These are phyloP conservation scores for Stratiomys singularior DNA, from an alignment of 2,888 invertebrate species.

Conservation along the genomic window DNA sequence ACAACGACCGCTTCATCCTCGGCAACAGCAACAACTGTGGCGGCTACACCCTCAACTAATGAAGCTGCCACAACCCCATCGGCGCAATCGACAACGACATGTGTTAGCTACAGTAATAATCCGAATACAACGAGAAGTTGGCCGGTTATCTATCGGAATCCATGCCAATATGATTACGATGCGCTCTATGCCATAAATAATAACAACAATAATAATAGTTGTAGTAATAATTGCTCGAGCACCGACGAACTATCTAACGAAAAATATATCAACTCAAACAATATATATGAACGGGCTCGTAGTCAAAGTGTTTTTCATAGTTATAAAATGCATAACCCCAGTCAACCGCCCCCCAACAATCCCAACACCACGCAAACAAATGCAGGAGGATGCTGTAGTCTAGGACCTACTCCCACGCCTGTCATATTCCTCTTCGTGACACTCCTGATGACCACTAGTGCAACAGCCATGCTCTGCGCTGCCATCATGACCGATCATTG, in stretches of 20 bases:
- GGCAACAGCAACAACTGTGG: conserved; percentile 40
- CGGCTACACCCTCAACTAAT: conserved; percentile 28
- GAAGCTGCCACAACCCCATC: conserved; percentile 28
- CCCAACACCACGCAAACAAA: conserved; percentile 59
- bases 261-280: conserved; percentile 48
- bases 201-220: conserved; percentile 54
- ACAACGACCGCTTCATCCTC: not conserved
- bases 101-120: conserved; percentile 62
- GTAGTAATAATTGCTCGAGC: conserved; percentile 51
- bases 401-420: conserved; percentile 63
- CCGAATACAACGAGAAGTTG: conserved; percentile 65
- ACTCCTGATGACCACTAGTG: conserved; percentile 77
- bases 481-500: conserved; percentile 92
- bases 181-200: conserved; percentile 59
- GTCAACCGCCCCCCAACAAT: conserved; percentile 55
- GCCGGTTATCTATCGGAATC: conserved; percentile 66
- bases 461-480: conserved; percentile 83
- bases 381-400: conserved; percentile 59
- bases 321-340: conserved; percentile 60
- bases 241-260: conserved; percentile 49
- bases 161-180: conserved; percentile 65
- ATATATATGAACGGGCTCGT: conserved; percentile 53
- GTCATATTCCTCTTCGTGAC: conserved; percentile 65
- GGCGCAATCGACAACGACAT: conserved; percentile 50
- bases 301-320: conserved; percentile 60